Evolutionary conservation across 2,888 invertebrate genomes (phyloP).

Genomic region (Dioctria linearis): DNA sequence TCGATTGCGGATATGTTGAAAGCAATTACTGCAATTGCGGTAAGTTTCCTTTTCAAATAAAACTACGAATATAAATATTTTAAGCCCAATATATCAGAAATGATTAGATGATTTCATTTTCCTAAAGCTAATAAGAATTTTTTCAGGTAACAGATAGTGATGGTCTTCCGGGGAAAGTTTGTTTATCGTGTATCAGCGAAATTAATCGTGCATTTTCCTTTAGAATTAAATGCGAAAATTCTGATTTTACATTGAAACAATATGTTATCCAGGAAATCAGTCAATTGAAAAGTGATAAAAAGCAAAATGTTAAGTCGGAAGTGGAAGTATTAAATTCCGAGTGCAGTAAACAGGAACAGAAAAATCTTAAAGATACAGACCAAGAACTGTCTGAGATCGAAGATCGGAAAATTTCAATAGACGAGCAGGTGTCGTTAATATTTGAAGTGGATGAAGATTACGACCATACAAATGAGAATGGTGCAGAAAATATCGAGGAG

Average conservation of each 20-base stretch:
- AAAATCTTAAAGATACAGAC: background rate
- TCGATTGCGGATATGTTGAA: slow-evolving; percentile 56
- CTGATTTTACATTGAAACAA: slow-evolving; percentile 67
- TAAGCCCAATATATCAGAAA: background rate
- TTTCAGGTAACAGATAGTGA: slow-evolving; percentile 66
- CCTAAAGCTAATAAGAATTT: background rate
- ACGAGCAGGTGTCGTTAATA: slow-evolving; percentile 18
- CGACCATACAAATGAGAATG: background rate
- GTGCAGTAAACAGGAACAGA: slow-evolving; percentile 59
- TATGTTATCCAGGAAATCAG: slow-evolving; percentile 60
- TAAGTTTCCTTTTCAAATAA: slow-evolving; percentile 22
- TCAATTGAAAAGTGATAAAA: slow-evolving; percentile 36
- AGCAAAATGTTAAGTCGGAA: slow-evolving; percentile 53
- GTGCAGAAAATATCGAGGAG: background rate
- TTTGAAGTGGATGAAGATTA: slow-evolving; percentile 20
- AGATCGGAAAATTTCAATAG: background rate
- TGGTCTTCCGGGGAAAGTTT: slow-evolving; percentile 68
- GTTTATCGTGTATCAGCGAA: slow-evolving; percentile 68
- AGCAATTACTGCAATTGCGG: slow-evolving; percentile 54
- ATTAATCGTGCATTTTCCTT: slow-evolving; percentile 69
- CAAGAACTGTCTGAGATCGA: background rate
- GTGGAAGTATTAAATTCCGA: slow-evolving; percentile 26
- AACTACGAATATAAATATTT: background rate
- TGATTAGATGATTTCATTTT: background rate
- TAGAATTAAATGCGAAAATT: slow-evolving; percentile 69